A percentile compares a stretch with the other conserved stretches of the same genome.
These are phyloP conservation scores for Nesidiocoris tenuis DNA, from an alignment of 2,888 invertebrate species.

Conservation along the genomic window DNA sequence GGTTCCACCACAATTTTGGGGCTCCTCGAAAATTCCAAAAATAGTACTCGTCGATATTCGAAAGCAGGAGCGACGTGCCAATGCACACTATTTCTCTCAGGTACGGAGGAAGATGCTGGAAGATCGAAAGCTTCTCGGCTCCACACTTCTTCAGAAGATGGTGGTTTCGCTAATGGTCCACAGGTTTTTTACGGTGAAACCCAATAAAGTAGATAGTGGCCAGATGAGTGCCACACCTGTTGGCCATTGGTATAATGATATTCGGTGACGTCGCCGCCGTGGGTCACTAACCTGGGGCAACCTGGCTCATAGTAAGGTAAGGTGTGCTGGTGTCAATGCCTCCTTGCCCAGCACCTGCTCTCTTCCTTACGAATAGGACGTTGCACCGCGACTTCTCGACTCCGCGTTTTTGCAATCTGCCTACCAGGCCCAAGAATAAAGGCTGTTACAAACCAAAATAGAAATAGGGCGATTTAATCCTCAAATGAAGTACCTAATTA, in stretches of 20 bases:
- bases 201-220: neutral
- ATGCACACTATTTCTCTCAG: too few relatives aligned
- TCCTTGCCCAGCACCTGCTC: neutral
- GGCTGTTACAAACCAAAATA: too few relatives aligned
- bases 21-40: too few relatives aligned
- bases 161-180: too few relatives aligned
- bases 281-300: neutral
- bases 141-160: too few relatives aligned
- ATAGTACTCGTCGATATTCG: too few relatives aligned
- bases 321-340: neutral
- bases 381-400: neutral
- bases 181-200: too few relatives aligned
- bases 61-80: too few relatives aligned
- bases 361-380: neutral
- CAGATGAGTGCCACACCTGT: neutral
- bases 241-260: neutral
- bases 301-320: neutral
- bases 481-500: neutral
- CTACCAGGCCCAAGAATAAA: too few relatives aligned
- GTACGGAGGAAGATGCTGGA: too few relatives aligned
- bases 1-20: too few relatives aligned
- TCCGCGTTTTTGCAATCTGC: neutral
- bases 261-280: neutral
- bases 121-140: too few relatives aligned
- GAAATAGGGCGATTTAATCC: neutral